These are phyloP conservation scores for Petrocephalus schoutedeni DNA, from an alignment of 2,797 vertebrate species.

Conservation along the genomic window DNA sequence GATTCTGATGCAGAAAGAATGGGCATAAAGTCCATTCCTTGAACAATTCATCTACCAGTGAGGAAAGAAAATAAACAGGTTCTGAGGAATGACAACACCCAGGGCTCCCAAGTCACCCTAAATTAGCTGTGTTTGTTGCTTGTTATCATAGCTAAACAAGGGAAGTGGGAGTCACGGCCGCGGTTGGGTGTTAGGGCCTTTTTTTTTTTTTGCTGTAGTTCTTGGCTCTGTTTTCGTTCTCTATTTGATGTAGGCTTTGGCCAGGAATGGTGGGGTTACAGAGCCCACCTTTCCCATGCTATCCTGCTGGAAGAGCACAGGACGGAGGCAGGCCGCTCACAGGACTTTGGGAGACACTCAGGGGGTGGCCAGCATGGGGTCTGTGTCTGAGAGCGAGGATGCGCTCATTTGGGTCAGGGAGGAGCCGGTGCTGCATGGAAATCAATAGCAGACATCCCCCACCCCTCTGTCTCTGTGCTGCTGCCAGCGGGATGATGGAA, in stretches of 20 bases:
- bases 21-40: not conserved
- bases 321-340: not conserved
- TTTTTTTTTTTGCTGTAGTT: not conserved
- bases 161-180: not conserved
- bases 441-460: not conserved
- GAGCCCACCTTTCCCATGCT: conserved; percentile 3
- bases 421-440: not conserved
- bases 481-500: conserved; percentile 16
- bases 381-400: not conserved
- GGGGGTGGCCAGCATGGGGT: not conserved
- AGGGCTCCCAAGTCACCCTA: not conserved
- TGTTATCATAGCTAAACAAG: conserved; percentile 13
- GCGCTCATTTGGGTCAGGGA: not conserved
- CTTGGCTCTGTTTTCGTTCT: not conserved
- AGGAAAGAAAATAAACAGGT: conserved; percentile 25
- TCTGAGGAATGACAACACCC: conserved; percentile 17
- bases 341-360: not conserved
- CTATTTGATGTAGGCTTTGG: not conserved
- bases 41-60: not conserved
- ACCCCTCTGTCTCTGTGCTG: not conserved
- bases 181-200: not conserved
- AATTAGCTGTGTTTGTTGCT: conserved; percentile 8
- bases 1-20: not conserved
- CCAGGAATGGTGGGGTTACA: not conserved
- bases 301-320: not conserved